Conservation (phyloP, 2,113 vertebrate species). For the Nothoprocta perdicaria region DNA sequence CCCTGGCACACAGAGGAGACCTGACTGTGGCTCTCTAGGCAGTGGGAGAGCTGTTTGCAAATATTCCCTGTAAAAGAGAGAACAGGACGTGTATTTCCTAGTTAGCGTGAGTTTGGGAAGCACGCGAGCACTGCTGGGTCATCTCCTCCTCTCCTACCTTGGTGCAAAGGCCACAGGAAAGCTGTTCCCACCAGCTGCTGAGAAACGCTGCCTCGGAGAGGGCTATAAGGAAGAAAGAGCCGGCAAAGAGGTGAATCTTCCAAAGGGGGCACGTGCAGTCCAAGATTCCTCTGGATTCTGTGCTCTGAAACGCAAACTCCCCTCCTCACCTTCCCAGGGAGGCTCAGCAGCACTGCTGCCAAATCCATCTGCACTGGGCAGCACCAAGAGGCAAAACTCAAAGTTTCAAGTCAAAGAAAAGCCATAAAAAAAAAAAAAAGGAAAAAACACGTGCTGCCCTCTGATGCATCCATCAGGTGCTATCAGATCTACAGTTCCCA, state of each 20-base stretch:
- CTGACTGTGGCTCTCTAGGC: not conserved
- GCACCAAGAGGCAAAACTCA: not conserved
- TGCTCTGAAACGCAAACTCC: not conserved
- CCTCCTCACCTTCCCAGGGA: not conserved
- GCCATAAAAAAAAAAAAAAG: not conserved
- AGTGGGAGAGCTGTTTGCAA: not conserved
- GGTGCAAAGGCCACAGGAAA: rapidly evolving
- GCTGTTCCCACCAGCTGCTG: not conserved
- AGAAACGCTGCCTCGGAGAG: not conserved
- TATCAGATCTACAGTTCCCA: not conserved
- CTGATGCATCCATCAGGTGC: not conserved
- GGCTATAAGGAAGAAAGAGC: not conserved
- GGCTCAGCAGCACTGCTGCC: rapidly evolving
- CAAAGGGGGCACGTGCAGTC: rapidly evolving
- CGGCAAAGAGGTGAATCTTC: rapidly evolving
- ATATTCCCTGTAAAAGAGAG: not conserved
- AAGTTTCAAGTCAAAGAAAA: not conserved
- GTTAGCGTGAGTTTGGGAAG: not conserved
- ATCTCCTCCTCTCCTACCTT: not conserved
- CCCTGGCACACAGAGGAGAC: not conserved
- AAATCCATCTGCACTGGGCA: rapidly evolving
- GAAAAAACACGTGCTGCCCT: not conserved
- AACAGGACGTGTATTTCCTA: not conserved
- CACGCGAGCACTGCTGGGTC: rapidly evolving
- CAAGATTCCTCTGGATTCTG: not conserved